Conservation (phyloP, 1,140 invertebrate genomes). For the Drosophila chauvacae region DNA sequence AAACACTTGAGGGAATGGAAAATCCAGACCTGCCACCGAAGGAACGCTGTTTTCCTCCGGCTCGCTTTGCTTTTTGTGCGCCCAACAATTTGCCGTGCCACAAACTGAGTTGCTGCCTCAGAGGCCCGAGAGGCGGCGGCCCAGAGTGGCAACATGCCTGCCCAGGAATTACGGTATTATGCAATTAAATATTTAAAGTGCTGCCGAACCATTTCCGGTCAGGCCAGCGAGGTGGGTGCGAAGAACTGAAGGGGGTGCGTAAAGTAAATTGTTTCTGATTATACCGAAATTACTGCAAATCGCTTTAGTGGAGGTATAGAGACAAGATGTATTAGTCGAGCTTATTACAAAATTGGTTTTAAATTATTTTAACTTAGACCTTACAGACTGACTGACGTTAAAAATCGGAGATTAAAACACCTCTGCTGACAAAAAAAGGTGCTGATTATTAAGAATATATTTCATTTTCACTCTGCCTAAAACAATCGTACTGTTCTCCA, state of each 20-base stretch:
- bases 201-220: slow-evolving; percentile 34
- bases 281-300: not conserved
- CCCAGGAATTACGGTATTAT: slow-evolving; percentile 64
- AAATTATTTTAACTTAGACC: not conserved
- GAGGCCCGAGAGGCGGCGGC: slow-evolving; percentile 43
- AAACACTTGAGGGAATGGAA: slow-evolving; percentile 74
- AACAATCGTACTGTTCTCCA: too few relatives aligned
- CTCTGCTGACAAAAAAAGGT: too few relatives aligned
- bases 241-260: not conserved
- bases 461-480: too few relatives aligned
- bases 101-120: slow-evolving; percentile 7
- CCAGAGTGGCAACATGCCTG: slow-evolving; percentile 50
- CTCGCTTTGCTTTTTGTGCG: slow-evolving; percentile 19
- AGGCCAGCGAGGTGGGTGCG: not conserved
- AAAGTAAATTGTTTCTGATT: not conserved
- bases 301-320: not conserved
- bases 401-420: too few relatives aligned
- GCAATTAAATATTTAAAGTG: slow-evolving; percentile 80
- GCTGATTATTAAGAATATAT: too few relatives aligned
- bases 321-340: not conserved
- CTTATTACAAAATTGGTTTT: not conserved
- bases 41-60: slow-evolving; percentile 14
- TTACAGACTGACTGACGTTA: too few relatives aligned
- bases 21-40: slow-evolving; percentile 18
- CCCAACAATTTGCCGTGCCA: slow-evolving; percentile 60